Conservation (phyloP, 2,888 invertebrate species). For the Cyaniris semiargus region DNA sequence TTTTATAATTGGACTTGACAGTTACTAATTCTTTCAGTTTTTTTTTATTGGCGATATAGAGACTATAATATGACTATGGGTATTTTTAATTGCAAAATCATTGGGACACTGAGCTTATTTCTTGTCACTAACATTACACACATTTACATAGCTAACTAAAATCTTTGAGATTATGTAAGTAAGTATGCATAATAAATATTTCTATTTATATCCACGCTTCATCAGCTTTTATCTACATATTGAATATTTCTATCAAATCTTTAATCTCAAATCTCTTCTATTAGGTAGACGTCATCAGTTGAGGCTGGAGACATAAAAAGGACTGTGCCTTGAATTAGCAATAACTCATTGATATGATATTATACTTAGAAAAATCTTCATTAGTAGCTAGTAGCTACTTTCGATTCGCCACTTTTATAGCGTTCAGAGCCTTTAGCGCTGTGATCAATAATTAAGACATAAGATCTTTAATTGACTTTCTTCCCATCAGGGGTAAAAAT, state of each 20-base stretch:
- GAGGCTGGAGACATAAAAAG: neutral
- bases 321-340: neutral
- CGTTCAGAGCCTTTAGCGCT: too few relatives aligned
- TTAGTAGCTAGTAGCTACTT: neutral
- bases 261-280: neutral
- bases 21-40: neutral
- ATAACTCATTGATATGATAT: neutral
- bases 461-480: neutral
- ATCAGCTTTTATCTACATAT: neutral
- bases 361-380: neutral
- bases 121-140: neutral
- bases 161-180: conserved; percentile 5
- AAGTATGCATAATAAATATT: conserved; percentile 1
- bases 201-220: neutral
- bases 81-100: conserved; percentile 12
- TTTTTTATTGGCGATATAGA: neutral
- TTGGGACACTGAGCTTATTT: neutral
- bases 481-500: neutral
- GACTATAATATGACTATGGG: neutral
- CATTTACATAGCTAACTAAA: neutral
- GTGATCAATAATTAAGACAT: too few relatives aligned
- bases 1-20: too few relatives aligned
- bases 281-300: neutral
- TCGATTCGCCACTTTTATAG: too few relatives aligned
- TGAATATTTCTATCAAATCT: neutral